Evolutionary conservation across 2,888 invertebrate species (phyloP).

Genomic region (Cetonia aurata): DNA sequence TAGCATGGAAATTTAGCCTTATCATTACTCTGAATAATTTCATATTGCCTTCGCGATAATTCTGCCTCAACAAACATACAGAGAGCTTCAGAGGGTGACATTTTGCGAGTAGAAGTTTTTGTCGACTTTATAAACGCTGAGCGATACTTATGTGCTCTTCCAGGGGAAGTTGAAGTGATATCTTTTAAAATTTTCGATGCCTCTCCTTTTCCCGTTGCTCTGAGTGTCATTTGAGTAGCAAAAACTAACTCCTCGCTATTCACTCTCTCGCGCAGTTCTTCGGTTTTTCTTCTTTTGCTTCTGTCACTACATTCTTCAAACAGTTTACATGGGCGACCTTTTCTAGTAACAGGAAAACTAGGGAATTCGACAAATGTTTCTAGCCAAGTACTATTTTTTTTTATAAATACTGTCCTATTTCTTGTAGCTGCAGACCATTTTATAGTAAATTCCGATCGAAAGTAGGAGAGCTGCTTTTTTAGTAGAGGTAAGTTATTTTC

Average conservation of each 20-base stretch:
- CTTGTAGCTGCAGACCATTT: too few species aligned
- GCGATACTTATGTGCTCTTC: not conserved
- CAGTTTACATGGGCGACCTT: slow-evolving; percentile 7
- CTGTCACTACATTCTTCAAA: slow-evolving; percentile 27
- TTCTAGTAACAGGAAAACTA: not conserved
- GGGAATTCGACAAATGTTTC: too few species aligned
- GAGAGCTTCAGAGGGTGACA: slow-evolving; percentile 59
- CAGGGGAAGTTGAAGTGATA: slow-evolving; percentile 6
- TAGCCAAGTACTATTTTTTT: too few species aligned
- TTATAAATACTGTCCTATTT: too few species aligned
- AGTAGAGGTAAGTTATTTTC: too few species aligned
- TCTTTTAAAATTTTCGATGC: slow-evolving; percentile 13
- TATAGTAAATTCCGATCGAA: too few species aligned
- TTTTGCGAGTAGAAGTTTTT: not conserved
- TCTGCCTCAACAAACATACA: slow-evolving; percentile 76
- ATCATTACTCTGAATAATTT: slow-evolving; percentile 7
- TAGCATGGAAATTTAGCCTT: slow-evolving; percentile 1
- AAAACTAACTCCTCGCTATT: not conserved
- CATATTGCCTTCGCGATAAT: slow-evolving; percentile 68
- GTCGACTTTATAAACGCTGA: not conserved
- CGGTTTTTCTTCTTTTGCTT: slow-evolving; percentile 27
- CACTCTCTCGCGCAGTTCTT: not conserved
- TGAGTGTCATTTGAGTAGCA: slow-evolving; percentile 5
- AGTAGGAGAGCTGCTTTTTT: too few species aligned
- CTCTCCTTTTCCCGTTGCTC: not conserved